These are phyloP conservation scores for Prionailurus viverrinus DNA, from an alignment of 2,113 vertebrate species.

Conservation along the genomic window DNA sequence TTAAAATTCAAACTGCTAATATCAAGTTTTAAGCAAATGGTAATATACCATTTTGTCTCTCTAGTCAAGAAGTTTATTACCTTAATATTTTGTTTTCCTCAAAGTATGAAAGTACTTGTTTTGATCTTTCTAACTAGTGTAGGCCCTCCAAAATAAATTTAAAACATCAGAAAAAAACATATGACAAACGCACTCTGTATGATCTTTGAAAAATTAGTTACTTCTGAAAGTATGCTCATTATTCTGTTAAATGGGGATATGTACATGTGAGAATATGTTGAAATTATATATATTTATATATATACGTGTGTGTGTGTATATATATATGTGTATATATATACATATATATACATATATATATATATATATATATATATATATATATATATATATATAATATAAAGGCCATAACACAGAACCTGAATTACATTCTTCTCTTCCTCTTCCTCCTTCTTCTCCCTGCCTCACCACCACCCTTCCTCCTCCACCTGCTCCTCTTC, in stretches of 20 bases:
- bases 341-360: too few species aligned
- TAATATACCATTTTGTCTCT: constrained; percentile 27
- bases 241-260: neutral
- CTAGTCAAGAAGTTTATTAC: neutral
- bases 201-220: neutral
- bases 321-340: too few species aligned
- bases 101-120: neutral
- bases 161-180: neutral
- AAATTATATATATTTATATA: neutral
- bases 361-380: too few species aligned
- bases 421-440: neutral
- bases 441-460: neutral
- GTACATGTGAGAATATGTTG: neutral
- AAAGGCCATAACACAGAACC: neutral
- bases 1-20: neutral
- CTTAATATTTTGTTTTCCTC: neutral
- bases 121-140: neutral
- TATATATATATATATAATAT: too few species aligned
- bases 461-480: neutral
- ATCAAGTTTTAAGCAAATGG: neutral
- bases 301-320: too few species aligned
- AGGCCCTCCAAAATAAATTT: neutral
- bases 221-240: neutral
- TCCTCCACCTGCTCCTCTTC: neutral
- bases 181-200: neutral